Evolutionary conservation across 2,113 vertebrate species (phyloP).

Genomic region (Chamaea fasciata): DNA sequence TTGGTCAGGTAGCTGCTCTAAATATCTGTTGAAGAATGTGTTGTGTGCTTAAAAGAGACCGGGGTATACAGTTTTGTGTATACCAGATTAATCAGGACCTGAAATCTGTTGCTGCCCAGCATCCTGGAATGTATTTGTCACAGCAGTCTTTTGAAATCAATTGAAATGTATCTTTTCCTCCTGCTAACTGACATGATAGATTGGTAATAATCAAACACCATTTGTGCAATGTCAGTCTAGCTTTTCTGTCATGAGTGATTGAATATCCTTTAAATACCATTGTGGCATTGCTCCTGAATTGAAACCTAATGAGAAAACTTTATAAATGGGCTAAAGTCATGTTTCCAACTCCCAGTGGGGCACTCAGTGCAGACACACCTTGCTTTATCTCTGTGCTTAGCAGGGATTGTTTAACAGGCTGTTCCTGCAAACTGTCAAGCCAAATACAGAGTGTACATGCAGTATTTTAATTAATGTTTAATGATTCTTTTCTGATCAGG

Average conservation of each 20-base stretch:
- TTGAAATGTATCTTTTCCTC: constrained; percentile 57
- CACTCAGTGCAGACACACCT: background rate
- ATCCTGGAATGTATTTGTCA: constrained; percentile 19
- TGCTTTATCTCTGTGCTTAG: background rate
- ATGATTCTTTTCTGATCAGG: constrained; percentile 23
- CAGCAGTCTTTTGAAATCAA: constrained; percentile 35
- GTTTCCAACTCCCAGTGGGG: constrained; percentile 7
- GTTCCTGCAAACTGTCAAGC: background rate
- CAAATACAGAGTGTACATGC: background rate
- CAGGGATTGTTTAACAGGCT: background rate
- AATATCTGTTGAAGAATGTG: background rate
- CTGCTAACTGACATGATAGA: constrained; percentile 46
- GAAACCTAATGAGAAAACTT: constrained; percentile 48
- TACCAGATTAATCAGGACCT: constrained; percentile 9
- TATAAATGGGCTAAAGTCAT: constrained; percentile 33
- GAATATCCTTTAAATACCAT: constrained; percentile 46
- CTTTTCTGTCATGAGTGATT: constrained; percentile 42
- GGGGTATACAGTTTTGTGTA: background rate
- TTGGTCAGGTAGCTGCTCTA: background rate
- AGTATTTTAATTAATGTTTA: constrained; percentile 45
- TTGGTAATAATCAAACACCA: constrained; percentile 57
- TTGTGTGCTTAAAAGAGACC: background rate
- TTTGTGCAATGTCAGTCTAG: constrained; percentile 41
- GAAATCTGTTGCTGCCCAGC: constrained; percentile 1
- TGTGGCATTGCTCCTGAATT: constrained; percentile 9